These are phyloP conservation scores for Speoplatyrhinus poulsoni DNA, from an alignment of 2,113 vertebrate genomes.

Conservation along the genomic window DNA sequence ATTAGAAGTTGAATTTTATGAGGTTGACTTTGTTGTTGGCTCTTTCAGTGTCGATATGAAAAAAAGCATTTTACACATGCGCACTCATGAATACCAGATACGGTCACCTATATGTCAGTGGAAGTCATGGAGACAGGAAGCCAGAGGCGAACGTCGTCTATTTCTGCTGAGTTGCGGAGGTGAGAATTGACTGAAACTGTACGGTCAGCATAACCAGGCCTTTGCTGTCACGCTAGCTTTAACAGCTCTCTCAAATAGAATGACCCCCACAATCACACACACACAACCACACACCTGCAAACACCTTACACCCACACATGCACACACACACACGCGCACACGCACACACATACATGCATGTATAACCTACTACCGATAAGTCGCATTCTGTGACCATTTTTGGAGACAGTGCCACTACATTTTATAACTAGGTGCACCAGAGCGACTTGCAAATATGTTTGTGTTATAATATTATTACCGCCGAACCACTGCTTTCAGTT, in stretches of 20 bases:
- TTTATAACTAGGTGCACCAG: no score
- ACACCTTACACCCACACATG: neutral
- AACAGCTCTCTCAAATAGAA: conserved; percentile 61
- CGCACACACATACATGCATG: neutral
- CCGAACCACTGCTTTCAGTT: no score
- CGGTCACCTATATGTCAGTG: conserved; percentile 51
- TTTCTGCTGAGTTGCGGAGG: conserved; percentile 65
- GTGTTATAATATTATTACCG: no score
- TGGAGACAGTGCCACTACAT: no score
- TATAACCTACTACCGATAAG: no score
- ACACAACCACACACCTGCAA: conserved; percentile 15
- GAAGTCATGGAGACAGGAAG: conserved; percentile 58
- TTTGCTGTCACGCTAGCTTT: conserved; percentile 54
- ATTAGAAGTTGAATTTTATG: no score
- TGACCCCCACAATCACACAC: conserved; percentile 47
- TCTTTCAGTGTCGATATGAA: no score
- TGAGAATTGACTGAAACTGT: conserved; percentile 60
- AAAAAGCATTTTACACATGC: conserved; percentile 4
- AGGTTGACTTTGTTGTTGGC: no score
- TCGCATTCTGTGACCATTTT: no score
- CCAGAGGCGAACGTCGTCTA: conserved; percentile 36
- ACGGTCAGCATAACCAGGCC: conserved; percentile 63
- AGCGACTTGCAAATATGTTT: no score
- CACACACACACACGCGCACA: conserved; percentile 4
- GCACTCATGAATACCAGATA: conserved; percentile 48